These are phyloP conservation scores for Dipodomys ordii DNA, from an alignment of 2,113 vertebrate genomes.

Conservation along the genomic window DNA sequence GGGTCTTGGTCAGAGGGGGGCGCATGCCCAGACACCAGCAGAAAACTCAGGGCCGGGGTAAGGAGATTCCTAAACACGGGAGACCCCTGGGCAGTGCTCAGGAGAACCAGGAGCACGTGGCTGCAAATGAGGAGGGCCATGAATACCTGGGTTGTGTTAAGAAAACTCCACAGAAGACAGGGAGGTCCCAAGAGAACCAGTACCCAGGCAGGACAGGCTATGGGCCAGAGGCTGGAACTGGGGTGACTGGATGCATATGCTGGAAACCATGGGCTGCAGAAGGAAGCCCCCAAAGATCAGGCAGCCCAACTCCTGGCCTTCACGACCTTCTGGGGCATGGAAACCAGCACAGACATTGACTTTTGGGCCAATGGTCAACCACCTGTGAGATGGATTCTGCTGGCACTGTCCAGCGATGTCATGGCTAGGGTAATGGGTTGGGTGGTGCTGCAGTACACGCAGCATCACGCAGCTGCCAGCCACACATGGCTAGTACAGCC, in stretches of 20 bases:
- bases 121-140: background rate
- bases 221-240: background rate
- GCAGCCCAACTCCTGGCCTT: rapidly evolving
- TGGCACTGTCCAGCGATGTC: too few species aligned
- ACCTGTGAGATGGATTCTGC: too few species aligned
- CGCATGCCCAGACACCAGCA: background rate
- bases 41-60: background rate
- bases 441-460: too few species aligned
- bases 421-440: too few species aligned
- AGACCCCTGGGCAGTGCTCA: too few species aligned
- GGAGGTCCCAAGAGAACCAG: background rate
- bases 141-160: rapidly evolving
- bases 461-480: too few species aligned
- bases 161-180: background rate
- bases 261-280: background rate
- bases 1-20: background rate
- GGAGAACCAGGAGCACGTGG: background rate
- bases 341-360: background rate
- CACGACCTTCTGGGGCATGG: rapidly evolving
- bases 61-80: too few species aligned
- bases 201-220: background rate
- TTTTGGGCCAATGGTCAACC: too few species aligned
- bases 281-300: background rate
- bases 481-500: too few species aligned
- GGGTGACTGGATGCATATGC: rapidly evolving